These are phyloP conservation scores for Pachypanchax playfairii DNA, from an alignment of 2,113 vertebrate genomes.

Conservation along the genomic window DNA sequence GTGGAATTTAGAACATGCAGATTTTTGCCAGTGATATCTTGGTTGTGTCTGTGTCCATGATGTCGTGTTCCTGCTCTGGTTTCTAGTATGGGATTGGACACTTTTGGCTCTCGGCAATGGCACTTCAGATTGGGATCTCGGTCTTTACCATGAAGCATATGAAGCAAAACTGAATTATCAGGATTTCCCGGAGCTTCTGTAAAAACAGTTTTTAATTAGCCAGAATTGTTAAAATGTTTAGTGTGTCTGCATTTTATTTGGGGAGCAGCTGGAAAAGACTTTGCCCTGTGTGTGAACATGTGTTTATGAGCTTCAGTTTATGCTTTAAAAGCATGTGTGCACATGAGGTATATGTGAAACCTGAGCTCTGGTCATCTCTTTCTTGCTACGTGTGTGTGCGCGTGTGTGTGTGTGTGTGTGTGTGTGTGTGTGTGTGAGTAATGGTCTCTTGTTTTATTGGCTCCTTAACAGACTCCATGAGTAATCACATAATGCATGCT, in stretches of 20 bases:
- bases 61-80: constrained; percentile 17
- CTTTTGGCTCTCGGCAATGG: constrained; percentile 19
- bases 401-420: no score
- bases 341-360: constrained; percentile 63
- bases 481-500: constrained; percentile 80
- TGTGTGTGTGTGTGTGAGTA: constrained; percentile 62
- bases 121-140: constrained; percentile 29
- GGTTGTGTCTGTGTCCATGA: constrained; percentile 43
- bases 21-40: constrained; percentile 52
- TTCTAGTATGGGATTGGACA: constrained; percentile 17
- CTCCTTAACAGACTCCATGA: constrained; percentile 79
- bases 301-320: constrained; percentile 44
- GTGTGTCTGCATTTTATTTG: constrained; percentile 33
- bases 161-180: constrained; percentile 29
- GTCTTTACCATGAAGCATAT: constrained; percentile 43
- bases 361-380: constrained; percentile 66
- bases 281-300: constrained; percentile 16
- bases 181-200: constrained; percentile 36
- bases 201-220: constrained; percentile 50
- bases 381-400: neutral
- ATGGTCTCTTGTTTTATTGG: constrained; percentile 79
- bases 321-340: constrained; percentile 14
- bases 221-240: constrained; percentile 28
- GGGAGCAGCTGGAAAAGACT: constrained; percentile 23
- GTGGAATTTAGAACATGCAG: constrained; percentile 68